Evolutionary conservation across 2,113 vertebrate genomes (phyloP), one percentile per base, ranked within the genome.

Genomic region (Zosterops japonicus): DNA sequence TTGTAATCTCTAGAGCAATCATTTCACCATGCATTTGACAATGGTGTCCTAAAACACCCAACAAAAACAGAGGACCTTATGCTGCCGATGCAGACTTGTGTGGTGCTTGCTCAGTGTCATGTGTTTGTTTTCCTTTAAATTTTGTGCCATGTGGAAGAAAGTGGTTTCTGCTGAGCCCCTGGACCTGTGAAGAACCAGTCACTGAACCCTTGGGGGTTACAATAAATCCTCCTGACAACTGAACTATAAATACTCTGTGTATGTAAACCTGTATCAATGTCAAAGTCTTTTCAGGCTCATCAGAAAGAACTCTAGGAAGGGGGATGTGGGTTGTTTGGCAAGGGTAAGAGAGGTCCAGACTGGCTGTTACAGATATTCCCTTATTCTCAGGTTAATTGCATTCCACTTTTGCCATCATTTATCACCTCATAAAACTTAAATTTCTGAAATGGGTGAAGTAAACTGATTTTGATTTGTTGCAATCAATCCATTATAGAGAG

Each of bases 51-150:
- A 20, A 71, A 87, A 84, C 39, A 3, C 1, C 16, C 33, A n/a
- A 4, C 5, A 29, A 39, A 80, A 35, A 1, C 3, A 74, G 50
- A 53, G 31, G 22, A 44, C 35, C 8, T 68, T 39, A 22, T 65
- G 44, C 31, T 84, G n/a, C 39, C 0, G 0, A 1, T 47, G 47
- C 20, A 63, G 57, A 33, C 36, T 35, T 63, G 29, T 39, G 27
- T 21, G 19, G 42, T 61, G 17, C 29, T 57, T 53, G 9, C 47
- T 76, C 47, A 8, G n/a, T 47, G 28, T 29, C 0, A 0, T 39
- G 46, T 42, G 24, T 72, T 70, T 75, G 7, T 56, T 72, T 83
- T 44, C 16, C 42, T 90, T 71, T 42, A 47, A 29, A 61, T 85
- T 83, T 39, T 71, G 39, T 41, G 31, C 29, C 16, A 2, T 2